Conservation (phyloP, 2,797 vertebrate species). For the Chiloscyllium punctatum region DNA sequence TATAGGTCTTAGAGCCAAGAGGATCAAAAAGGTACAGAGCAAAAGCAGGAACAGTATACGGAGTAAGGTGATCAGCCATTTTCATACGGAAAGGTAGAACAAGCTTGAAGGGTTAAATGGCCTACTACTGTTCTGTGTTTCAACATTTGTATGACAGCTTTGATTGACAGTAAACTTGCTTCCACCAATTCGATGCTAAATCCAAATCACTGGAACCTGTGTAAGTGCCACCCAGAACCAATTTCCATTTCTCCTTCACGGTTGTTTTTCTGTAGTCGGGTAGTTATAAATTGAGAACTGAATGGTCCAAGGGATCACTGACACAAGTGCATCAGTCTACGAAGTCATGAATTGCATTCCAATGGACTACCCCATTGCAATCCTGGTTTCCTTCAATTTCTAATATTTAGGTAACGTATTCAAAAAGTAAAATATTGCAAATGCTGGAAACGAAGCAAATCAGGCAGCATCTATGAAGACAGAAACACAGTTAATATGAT, state of each 20-base stretch:
- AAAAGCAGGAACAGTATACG: no score
- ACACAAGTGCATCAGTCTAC: neutral
- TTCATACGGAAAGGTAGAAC: no score
- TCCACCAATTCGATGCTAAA: neutral
- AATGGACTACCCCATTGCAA: neutral
- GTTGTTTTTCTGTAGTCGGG: neutral
- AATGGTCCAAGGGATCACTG: neutral
- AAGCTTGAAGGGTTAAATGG: no score
- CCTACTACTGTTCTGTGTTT: no score
- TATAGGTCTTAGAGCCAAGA: no score
- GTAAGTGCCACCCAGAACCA: neutral
- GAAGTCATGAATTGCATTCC: neutral
- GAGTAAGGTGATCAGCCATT: no score
- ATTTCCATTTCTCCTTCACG: neutral
- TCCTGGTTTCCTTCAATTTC: neutral
- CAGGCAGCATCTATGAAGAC: neutral
- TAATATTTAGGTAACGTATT: neutral
- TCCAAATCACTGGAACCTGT: neutral
- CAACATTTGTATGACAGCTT: neutral
- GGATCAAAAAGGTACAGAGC: no score
- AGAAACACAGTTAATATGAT: no score
- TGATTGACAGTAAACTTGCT: neutral
- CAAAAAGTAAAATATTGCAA: neutral
- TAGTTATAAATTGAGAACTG: neutral
- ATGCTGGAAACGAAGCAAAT: neutral